These are phyloP conservation scores for Cardinalis cardinalis DNA, from an alignment of 2,113 vertebrate genomes.

Conservation along the genomic window DNA sequence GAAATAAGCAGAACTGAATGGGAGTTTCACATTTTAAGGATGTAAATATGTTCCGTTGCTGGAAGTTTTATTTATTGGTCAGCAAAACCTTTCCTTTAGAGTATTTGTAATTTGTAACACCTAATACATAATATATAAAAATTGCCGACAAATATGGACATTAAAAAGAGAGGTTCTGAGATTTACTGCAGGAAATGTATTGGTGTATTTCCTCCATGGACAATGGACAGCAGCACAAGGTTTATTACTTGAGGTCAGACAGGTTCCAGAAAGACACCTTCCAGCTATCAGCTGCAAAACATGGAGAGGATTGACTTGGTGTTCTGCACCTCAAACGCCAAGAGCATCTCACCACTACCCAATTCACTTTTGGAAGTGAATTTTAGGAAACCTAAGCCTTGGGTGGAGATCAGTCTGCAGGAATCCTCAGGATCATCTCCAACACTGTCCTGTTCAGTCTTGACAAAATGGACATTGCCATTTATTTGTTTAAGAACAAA, in stretches of 20 bases:
- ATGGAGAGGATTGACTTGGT: not conserved
- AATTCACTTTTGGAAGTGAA: not conserved
- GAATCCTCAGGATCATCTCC: not conserved
- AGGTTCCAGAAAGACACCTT: not conserved
- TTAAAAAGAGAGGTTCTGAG: not conserved
- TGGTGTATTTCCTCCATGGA: not conserved
- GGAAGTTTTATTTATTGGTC: not conserved
- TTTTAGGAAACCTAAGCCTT: not conserved
- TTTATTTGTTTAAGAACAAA: not conserved
- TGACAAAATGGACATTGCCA: not conserved
- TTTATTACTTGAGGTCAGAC: constrained; percentile 7
- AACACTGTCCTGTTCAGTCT: not conserved
- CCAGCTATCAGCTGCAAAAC: not conserved
- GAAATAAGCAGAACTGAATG: not conserved
- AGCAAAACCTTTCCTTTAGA: not conserved
- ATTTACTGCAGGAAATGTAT: not conserved
- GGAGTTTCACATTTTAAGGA: not conserved
- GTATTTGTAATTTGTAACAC: not conserved
- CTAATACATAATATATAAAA: not conserved
- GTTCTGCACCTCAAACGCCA: rapidly evolving
- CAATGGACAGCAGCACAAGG: not conserved
- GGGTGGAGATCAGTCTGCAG: not conserved
- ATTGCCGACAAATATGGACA: not conserved
- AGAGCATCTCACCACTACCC: not conserved
- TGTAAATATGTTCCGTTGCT: not conserved